phyloP scores from a whole-genome alignment of 2,888 invertebrate species.

The Agrotis segetum region DNA sequence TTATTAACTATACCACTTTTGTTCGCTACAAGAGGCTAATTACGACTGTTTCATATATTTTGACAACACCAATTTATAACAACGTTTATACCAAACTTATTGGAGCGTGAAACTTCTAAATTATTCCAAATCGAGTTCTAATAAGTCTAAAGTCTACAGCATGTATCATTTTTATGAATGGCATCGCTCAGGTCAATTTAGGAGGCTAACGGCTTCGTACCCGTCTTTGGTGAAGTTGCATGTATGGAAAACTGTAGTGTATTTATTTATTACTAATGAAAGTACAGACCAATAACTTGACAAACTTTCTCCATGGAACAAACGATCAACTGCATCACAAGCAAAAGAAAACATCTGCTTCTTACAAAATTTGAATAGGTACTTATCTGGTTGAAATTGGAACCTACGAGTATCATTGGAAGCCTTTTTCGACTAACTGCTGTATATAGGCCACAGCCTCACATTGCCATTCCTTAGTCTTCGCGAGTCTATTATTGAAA shows the following conservation, averaged over 20 bases:
- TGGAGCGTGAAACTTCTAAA: slow-evolving; percentile 76
- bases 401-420: no score
- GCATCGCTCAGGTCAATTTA: not conserved
- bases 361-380: no score
- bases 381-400: no score
- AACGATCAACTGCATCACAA: no score
- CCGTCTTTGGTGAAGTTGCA: no score
- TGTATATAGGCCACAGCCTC: no score
- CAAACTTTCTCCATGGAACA: not conserved
- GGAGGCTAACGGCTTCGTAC: not conserved
- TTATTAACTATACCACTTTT: slow-evolving; percentile 83
- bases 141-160: slow-evolving; percentile 35
- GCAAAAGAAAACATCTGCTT: not conserved
- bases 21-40: slow-evolving; percentile 88
- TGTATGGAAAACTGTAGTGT: no score
- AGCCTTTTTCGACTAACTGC: no score
- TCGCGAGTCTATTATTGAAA: no score
- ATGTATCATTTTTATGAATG: not conserved
- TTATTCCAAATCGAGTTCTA: slow-evolving; percentile 71
- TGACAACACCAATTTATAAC: slow-evolving; percentile 89
- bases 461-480: no score
- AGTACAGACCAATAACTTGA: not conserved
- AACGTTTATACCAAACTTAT: slow-evolving; percentile 76
- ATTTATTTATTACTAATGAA: no score
- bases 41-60: slow-evolving; percentile 88